phyloP scores from a whole-genome alignment of 2,888 invertebrate genomes.

The Orgyia antiqua region DNA sequence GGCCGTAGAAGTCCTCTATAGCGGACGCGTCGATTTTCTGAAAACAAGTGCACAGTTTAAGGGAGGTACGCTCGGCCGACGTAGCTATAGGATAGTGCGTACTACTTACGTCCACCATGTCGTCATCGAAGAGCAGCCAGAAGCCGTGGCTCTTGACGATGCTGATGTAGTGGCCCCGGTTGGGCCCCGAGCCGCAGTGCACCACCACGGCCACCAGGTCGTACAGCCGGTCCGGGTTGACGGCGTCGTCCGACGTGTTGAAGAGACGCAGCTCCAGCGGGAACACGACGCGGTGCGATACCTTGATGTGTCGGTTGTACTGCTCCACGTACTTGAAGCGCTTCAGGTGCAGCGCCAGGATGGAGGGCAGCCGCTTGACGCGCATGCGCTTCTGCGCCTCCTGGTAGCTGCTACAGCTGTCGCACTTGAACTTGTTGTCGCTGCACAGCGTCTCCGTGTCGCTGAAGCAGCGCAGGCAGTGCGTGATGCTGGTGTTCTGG shows the following conservation, averaged over 20 bases:
- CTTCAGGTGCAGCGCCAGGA: constrained; percentile 98
- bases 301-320: constrained; percentile 98
- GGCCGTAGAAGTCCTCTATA: constrained; percentile 99
- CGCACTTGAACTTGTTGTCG: constrained; percentile 99
- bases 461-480: constrained; percentile 98
- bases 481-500: constrained; percentile 99
- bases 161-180: constrained; percentile 99
- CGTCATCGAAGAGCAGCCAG: constrained; percentile 99
- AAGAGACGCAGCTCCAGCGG: constrained; percentile 97
- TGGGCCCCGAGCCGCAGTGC: constrained; percentile 99
- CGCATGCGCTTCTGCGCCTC: constrained; percentile 99
- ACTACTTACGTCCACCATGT: constrained; percentile 97
- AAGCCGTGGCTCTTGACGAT: constrained; percentile 99
- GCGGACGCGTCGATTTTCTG: constrained; percentile 99
- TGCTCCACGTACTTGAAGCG: constrained; percentile 99
- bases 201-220: constrained; percentile 99
- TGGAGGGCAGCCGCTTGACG: constrained; percentile 98
- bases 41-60: constrained; percentile 43
- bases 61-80: no score
- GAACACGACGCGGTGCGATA: constrained; percentile 99
- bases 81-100: neutral
- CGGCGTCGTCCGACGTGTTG: constrained; percentile 99
- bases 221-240: constrained; percentile 98
- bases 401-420: constrained; percentile 99
- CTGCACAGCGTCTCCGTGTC: constrained; percentile 99